A percentile compares a stretch with the other conserved stretches of the same genome.
Evolutionary conservation across 2,888 invertebrate genomes (phyloP).

Genomic region (Caradrina kadenii): DNA sequence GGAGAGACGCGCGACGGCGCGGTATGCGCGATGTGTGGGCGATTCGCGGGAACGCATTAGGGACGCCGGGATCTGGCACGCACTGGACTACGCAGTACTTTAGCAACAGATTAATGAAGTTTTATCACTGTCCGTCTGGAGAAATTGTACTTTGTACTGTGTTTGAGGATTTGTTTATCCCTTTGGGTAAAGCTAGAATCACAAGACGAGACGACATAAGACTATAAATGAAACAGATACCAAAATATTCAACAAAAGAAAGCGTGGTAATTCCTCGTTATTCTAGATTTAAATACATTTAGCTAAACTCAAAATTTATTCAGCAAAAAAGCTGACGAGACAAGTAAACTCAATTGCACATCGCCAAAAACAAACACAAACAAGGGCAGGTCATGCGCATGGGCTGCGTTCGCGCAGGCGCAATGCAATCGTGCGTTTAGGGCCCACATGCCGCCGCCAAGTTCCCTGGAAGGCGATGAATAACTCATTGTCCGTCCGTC

Average conservation of each 20-base stretch:
- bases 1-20: constrained; percentile 81
- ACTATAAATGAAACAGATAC: not conserved
- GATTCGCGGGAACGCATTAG: constrained; percentile 88
- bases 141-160: constrained; percentile 61
- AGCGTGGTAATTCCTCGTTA: not conserved
- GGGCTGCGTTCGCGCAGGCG: constrained; percentile 72
- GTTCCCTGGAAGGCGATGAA: constrained; percentile 89
- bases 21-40: constrained; percentile 89
- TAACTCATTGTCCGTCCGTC: constrained; percentile 90
- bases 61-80: constrained; percentile 82
- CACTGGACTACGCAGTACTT: constrained; percentile 69
- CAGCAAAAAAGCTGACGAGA: constrained; percentile 11
- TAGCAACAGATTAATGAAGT: constrained; percentile 64
- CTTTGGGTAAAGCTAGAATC: not conserved
- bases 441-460: constrained; percentile 87
- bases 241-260: not conserved
- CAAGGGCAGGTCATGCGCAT: constrained; percentile 82
- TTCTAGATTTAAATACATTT: not conserved
- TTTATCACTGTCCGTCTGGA: constrained; percentile 64
- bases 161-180: constrained; percentile 41
- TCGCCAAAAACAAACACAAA: constrained; percentile 76
- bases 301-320: not conserved
- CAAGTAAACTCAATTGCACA: constrained; percentile 50
- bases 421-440: constrained; percentile 87
- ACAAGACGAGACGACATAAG: not conserved